Evolutionary conservation across 2,797 vertebrate genomes (phyloP).

Genomic region (Lagocephalus sceleratus): DNA sequence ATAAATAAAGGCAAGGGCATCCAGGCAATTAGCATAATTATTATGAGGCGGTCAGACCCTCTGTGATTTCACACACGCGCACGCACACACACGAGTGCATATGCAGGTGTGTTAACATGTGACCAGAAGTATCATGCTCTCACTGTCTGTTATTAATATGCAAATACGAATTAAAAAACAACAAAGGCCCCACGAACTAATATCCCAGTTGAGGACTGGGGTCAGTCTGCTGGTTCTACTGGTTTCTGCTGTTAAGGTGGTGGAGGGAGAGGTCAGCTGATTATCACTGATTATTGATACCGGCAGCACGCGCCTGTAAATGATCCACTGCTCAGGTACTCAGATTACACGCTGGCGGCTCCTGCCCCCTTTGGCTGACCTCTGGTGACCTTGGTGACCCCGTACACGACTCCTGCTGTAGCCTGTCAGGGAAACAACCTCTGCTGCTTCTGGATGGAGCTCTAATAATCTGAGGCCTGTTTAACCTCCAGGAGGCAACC

Average conservation of each 20-base stretch:
- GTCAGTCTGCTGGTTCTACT: slow-evolving; percentile 27
- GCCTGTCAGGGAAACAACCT: slow-evolving; percentile 19
- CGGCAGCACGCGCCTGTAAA: no score
- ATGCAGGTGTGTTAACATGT: neutral
- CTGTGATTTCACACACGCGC: slow-evolving; percentile 85
- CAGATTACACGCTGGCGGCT: slow-evolving; percentile 15
- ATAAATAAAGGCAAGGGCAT: slow-evolving; percentile 99
- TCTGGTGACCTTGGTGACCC: slow-evolving; percentile 19
- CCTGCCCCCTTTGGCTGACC: slow-evolving; percentile 19
- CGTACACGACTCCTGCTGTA: slow-evolving; percentile 11
- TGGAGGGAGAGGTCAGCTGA: no score
- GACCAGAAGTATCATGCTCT: neutral
- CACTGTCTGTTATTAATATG: slow-evolving; percentile 58
- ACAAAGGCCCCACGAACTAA: slow-evolving; percentile 38
- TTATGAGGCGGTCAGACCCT: slow-evolving; percentile 97
- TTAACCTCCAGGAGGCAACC: slow-evolving; percentile 40
- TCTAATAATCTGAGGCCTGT: slow-evolving; percentile 38
- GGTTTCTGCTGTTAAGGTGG: neutral
- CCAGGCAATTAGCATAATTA: slow-evolving; percentile 99
- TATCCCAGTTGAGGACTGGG: slow-evolving; percentile 27
- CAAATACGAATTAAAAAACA: slow-evolving; percentile 50
- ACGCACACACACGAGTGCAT: slow-evolving; percentile 25
- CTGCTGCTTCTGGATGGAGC: slow-evolving; percentile 4
- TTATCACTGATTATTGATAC: no score
- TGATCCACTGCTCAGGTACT: no score